These are phyloP conservation scores for Denticeps clupeoides DNA, from an alignment of 2,797 vertebrate genomes.

Conservation along the genomic window DNA sequence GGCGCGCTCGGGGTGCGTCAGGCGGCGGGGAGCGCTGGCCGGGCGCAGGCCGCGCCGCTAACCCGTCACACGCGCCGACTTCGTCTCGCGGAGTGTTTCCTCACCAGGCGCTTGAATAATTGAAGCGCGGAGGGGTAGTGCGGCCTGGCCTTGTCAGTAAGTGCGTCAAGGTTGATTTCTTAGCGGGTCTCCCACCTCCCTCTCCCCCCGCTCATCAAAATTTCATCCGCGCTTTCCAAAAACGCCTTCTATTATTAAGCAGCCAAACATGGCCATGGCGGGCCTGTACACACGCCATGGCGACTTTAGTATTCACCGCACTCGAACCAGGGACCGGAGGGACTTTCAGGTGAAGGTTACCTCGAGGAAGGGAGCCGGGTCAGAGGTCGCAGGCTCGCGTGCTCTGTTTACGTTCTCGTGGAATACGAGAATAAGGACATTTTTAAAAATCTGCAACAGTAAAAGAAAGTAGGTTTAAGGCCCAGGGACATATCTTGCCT, in stretches of 20 bases:
- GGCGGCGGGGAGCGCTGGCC: constrained; percentile 1
- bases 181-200: constrained; percentile 31
- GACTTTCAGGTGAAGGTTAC: constrained; percentile 18
- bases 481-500: too few relatives aligned
- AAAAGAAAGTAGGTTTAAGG: too few relatives aligned
- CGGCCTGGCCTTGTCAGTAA: constrained; percentile 24
- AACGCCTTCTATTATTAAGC: constrained; percentile 36
- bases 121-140: constrained; percentile 13
- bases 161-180: constrained; percentile 33
- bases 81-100: constrained; percentile 18
- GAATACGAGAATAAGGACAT: too few relatives aligned
- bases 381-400: too few relatives aligned
- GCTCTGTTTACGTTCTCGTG: too few relatives aligned
- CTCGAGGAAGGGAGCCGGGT: too few relatives aligned
- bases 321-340: constrained; percentile 11
- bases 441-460: too few relatives aligned
- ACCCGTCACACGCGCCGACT: constrained; percentile 15
- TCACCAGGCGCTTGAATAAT: constrained; percentile 31
- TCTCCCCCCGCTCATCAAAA: constrained; percentile 26
- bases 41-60: constrained; percentile 6
- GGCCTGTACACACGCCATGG: constrained; percentile 9
- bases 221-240: constrained; percentile 33
- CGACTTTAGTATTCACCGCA: neutral
- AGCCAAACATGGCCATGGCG: constrained; percentile 26
- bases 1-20: too few relatives aligned